Conservation (phyloP, 2,888 invertebrate genomes). For the Tholera decimalis region DNA sequence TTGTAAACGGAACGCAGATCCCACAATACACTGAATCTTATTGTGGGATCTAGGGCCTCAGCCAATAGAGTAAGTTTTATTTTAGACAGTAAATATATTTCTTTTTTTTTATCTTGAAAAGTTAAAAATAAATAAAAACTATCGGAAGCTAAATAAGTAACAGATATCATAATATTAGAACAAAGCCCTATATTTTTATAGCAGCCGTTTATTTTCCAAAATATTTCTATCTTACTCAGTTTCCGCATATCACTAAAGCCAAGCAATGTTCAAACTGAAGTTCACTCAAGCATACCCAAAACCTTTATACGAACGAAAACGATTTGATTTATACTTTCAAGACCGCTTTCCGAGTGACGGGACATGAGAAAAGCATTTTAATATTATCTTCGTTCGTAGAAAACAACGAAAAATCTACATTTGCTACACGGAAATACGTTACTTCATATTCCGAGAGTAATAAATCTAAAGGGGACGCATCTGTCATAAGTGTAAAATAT, state of each 20-base stretch:
- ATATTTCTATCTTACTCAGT: constrained; percentile 27
- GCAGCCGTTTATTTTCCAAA: not conserved
- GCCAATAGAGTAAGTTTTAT: too few species aligned
- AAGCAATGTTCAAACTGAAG: constrained; percentile 57
- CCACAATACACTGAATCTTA: too few species aligned
- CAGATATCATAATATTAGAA: not conserved
- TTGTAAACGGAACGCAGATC: too few species aligned
- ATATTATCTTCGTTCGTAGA: constrained; percentile 77
- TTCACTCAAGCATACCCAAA: constrained; percentile 62
- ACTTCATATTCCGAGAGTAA: constrained; percentile 85
- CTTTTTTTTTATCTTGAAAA: too few species aligned
- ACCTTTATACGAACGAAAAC: constrained; percentile 68
- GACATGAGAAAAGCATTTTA: constrained; percentile 79
- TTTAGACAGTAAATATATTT: too few species aligned
- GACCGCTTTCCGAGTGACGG: constrained; percentile 74
- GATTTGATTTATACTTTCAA: constrained; percentile 80
- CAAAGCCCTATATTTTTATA: constrained; percentile 2
- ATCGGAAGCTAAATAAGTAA: not conserved
- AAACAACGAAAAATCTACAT: constrained; percentile 83
- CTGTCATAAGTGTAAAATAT: constrained; percentile 91
- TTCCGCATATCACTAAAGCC: constrained; percentile 49
- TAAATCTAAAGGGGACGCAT: constrained; percentile 89
- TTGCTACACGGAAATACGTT: constrained; percentile 76
- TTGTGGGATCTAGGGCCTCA: too few species aligned
- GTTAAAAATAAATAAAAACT: too few species aligned